phyloP scores from a whole-genome alignment of 2,113 vertebrate species.

The Panthera tigris region DNA sequence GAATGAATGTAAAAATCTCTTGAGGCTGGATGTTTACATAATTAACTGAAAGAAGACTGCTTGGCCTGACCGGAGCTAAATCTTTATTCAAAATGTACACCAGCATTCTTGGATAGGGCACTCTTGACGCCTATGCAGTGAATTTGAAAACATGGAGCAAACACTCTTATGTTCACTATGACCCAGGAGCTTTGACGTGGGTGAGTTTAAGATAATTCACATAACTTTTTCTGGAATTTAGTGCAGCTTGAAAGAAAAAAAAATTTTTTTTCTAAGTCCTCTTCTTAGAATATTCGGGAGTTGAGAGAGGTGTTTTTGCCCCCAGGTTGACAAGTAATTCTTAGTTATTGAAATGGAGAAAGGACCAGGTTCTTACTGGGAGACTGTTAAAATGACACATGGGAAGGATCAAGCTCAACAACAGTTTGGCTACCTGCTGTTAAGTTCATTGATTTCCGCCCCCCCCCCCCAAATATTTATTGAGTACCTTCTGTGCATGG shows the following conservation, averaged over 20 bases:
- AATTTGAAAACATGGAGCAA: background rate
- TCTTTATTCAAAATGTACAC: background rate
- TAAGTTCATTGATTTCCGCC: background rate
- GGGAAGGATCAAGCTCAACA: background rate
- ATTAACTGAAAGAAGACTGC: background rate
- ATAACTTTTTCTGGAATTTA: background rate
- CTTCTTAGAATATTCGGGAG: background rate
- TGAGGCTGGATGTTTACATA: background rate
- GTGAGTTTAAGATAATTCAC: background rate
- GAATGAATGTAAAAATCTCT: background rate
- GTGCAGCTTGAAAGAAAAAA: background rate
- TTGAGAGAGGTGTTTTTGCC: background rate
- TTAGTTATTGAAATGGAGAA: background rate
- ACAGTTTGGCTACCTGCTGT: background rate
- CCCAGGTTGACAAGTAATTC: background rate
- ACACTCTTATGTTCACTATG: background rate
- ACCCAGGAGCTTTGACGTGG: background rate
- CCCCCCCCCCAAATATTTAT: background rate
- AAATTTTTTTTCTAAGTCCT: background rate
- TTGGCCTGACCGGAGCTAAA: background rate
- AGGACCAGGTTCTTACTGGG: background rate
- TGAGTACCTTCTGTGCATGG: background rate
- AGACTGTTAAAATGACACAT: background rate
- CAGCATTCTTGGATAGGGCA: background rate
- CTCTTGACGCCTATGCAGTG: background rate